Evolutionary conservation across 2,797 vertebrate species (phyloP), one percentile per base, ranked within the genome.

Genomic region (Margarornis squamiger): DNA sequence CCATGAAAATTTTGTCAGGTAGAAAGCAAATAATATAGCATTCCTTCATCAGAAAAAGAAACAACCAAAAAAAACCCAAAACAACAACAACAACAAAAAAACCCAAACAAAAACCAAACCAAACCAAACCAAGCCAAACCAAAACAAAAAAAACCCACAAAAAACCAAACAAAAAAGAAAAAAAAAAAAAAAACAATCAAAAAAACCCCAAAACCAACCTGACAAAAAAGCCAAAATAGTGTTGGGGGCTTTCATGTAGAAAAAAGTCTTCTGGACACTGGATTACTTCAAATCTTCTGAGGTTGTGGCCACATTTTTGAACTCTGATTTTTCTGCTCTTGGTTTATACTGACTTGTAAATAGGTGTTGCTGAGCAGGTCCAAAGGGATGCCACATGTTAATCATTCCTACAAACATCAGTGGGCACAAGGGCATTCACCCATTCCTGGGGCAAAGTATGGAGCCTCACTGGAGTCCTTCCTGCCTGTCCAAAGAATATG

Each of bases 271-370:
- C 14, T 12, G 51, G 70, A 14, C 10, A 15, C 20, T 62, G 38
- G 32, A 26, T 74, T 65, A 54, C 13, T 30, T 81, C 45, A 71
- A 17, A 54, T 11, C 52, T 12, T 63, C 63, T 63, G 32, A 55
- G n/a, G 23, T 34, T n/a, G 51, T 27, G 70, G 67, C 67, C 29
- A 10, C 27, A 49, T 77, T 91, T 86, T 74, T 87, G 62, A 82
- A 68, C 41, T 86, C 41, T 78, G 88, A 86, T 82, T 80, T 85
- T 89, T 49, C 32, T 76, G n/a, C 63, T 89, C 36, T 77, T 63
- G 34, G 36, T 78, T 75, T 89, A 90, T 83, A 81, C 88, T 74
- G 30, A 52, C 23, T 52, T 38, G 34, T 26, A 38, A 38, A 5
- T 32, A 41, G 43, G 43, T 52, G 54, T 62, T 75, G 36, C n/a